Evolutionary conservation across 64 coral and sea anemone species (phyloP).

Genomic region (Porites lutea): DNA sequence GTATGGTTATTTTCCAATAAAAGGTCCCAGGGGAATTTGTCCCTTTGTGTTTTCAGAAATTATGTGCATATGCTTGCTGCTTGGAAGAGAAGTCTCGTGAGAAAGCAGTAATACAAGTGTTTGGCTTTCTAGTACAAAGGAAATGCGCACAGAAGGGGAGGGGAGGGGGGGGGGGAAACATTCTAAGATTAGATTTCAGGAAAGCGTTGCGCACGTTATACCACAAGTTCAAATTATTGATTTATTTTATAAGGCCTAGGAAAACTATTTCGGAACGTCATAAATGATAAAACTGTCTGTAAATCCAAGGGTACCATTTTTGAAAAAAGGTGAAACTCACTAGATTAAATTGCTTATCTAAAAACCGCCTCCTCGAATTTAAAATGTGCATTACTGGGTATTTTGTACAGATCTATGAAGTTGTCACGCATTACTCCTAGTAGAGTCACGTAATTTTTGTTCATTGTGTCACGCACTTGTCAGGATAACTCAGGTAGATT

Average conservation of each 20-base stretch:
- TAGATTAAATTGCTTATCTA: not conserved
- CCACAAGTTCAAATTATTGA: not conserved
- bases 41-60: no score
- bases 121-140: no score
- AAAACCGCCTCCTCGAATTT: not conserved
- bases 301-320: not conserved
- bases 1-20: no score
- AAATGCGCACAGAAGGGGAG: no score
- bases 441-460: not conserved
- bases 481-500: slow-evolving; percentile 65
- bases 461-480: no score
- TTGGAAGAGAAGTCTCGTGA: no score
- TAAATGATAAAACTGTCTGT: not conserved
- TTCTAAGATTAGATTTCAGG: no score
- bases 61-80: no score
- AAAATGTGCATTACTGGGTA: not conserved
- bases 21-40: no score
- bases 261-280: not conserved
- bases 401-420: not conserved
- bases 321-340: not conserved
- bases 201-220: not conserved
- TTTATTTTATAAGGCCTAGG: slow-evolving; percentile 8
- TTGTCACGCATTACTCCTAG: not conserved
- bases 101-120: no score
- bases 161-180: no score